Conservation (phyloP, 2,888 invertebrate species). For the Pollenia angustigena region DNA sequence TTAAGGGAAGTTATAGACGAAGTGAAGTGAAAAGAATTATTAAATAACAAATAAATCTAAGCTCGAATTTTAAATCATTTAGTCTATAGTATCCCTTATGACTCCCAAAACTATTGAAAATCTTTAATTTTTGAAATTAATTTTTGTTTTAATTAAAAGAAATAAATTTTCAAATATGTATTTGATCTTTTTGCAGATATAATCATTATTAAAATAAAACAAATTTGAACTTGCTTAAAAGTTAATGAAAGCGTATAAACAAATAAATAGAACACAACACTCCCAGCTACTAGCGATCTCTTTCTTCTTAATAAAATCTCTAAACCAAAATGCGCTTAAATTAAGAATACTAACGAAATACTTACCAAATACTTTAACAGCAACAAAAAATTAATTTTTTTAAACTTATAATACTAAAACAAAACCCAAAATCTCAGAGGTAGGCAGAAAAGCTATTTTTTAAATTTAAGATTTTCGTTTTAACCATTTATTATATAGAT, state of each 20-base stretch:
- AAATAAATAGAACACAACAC: slow-evolving; percentile 49
- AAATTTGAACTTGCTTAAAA: slow-evolving; percentile 54
- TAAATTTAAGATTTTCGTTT: slow-evolving; percentile 53
- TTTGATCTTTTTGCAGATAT: slow-evolving; percentile 83
- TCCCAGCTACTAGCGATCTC: slow-evolving; percentile 72
- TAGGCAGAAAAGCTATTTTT: slow-evolving; percentile 65
- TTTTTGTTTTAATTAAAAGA: slow-evolving; percentile 69
- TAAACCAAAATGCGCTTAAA: slow-evolving; percentile 65
- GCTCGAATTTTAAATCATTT: slow-evolving; percentile 3
- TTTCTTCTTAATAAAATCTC: slow-evolving; percentile 70
- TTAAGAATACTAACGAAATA: slow-evolving; percentile 65
- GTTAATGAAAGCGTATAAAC: slow-evolving; percentile 60
- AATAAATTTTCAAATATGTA: slow-evolving; percentile 73
- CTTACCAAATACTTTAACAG: slow-evolving; percentile 59
- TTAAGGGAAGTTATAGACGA: slow-evolving; percentile 14
- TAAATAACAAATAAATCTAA: not conserved
- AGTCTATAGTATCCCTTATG: slow-evolving; percentile 27
- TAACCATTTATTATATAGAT: slow-evolving; percentile 33
- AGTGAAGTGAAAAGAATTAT: not conserved
- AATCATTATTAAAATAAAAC: slow-evolving; percentile 79
- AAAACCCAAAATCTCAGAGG: slow-evolving; percentile 60
- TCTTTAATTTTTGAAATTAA: slow-evolving; percentile 13
- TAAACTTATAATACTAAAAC: slow-evolving; percentile 49
- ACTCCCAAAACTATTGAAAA: slow-evolving; percentile 18
- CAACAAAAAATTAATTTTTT: slow-evolving; percentile 56